A percentile compares a stretch with the other conserved stretches of the same genome.
phyloP scores from a whole-genome alignment of 53 echinoderm and acorn worm species.

The Temnopleurus reevesii region DNA sequence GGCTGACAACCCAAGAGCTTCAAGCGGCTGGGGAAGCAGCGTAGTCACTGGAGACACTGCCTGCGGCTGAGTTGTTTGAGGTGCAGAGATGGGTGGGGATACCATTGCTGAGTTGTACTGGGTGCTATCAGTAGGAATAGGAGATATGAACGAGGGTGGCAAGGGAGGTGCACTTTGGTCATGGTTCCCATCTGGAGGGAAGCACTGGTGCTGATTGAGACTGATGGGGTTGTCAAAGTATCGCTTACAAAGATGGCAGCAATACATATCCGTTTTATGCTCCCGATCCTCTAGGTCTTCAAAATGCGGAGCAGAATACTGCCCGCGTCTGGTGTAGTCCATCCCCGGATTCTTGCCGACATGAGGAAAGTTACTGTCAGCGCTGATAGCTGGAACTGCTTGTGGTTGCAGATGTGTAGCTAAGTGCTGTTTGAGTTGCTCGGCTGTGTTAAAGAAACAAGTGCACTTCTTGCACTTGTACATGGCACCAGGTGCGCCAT shows the following conservation, averaged over 20 bases:
- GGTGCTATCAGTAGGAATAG: background rate
- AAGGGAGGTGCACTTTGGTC: background rate
- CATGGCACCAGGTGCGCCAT: background rate
- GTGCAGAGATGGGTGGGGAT: background rate
- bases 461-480: conserved; percentile 45
- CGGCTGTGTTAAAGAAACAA: background rate
- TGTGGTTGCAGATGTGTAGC: background rate
- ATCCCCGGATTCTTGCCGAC: background rate
- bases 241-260: conserved; percentile 38
- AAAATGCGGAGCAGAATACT: background rate
- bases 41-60: background rate
- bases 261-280: conserved; percentile 18
- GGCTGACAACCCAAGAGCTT: conserved; percentile 45
- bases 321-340: background rate
- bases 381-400: background rate
- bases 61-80: background rate
- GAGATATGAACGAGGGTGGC: background rate
- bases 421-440: conserved; percentile 39
- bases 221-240: conserved; percentile 52
- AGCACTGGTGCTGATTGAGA: conserved; percentile 54
- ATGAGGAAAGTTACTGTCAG: conserved; percentile 31
- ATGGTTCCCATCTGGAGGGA: conserved; percentile 29
- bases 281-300: conserved; percentile 23
- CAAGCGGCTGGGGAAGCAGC: conserved; percentile 31
- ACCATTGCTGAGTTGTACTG: conserved; percentile 24